These are phyloP conservation scores for Rhynchotus rufescens DNA, from an alignment of 2,797 vertebrate genomes.

Conservation along the genomic window DNA sequence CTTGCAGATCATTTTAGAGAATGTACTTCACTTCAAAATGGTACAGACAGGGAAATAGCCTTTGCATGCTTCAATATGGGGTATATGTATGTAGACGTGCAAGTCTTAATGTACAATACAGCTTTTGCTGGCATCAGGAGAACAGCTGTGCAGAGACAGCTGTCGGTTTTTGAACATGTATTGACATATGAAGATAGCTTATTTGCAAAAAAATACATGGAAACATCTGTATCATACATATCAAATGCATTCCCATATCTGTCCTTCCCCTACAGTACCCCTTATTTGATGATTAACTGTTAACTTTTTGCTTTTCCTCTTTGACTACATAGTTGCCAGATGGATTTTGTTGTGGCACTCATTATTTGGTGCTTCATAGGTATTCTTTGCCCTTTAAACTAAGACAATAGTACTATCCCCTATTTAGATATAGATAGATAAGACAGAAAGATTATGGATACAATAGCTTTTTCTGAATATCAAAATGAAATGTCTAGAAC, in stretches of 20 bases:
- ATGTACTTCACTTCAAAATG: background rate
- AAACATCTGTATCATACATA: background rate
- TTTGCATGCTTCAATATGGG: background rate
- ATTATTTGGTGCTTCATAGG: background rate
- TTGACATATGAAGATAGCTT: background rate
- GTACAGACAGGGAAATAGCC: background rate
- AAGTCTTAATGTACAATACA: background rate
- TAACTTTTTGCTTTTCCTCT: background rate
- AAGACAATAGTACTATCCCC: background rate
- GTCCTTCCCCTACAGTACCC: background rate
- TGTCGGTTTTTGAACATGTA: background rate
- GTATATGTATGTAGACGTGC: fast-evolving
- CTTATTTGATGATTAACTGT: background rate
- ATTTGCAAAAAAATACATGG: background rate
- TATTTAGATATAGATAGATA: background rate
- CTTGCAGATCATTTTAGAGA: background rate
- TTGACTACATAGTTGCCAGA: background rate
- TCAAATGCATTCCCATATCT: background rate
- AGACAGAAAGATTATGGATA: background rate
- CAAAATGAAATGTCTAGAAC: background rate
- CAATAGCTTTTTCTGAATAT: background rate
- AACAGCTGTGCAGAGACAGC: background rate
- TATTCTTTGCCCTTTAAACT: background rate
- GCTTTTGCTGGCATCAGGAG: background rate
- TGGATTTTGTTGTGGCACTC: background rate